These are phyloP conservation scores for Myotis pilosus DNA, from an alignment of 2,797 vertebrate genomes.

Conservation along the genomic window DNA sequence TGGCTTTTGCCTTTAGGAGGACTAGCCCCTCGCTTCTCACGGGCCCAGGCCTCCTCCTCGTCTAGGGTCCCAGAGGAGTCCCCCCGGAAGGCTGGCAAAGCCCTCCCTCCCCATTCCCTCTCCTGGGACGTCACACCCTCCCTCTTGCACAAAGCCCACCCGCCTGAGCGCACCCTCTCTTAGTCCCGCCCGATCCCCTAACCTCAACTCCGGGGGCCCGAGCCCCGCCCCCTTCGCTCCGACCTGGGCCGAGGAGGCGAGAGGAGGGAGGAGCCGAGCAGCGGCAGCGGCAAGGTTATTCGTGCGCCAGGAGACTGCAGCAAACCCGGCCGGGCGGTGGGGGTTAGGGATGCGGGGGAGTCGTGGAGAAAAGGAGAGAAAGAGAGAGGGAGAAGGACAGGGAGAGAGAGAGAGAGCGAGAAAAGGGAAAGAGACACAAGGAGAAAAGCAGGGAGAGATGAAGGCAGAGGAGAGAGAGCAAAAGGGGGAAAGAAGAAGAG, in stretches of 20 bases:
- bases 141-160: not conserved
- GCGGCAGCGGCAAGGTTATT: constrained; percentile 70
- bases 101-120: not conserved
- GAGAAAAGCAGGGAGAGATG: not conserved
- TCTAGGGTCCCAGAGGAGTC: not conserved
- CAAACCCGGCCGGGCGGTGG: constrained; percentile 28
- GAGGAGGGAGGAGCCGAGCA: not conserved
- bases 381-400: not conserved
- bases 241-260: not conserved
- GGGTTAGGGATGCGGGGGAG: not conserved
- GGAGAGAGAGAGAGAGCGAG: too few species aligned
- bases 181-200: not conserved
- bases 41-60: not conserved
- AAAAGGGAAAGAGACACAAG: too few species aligned
- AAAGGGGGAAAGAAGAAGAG: not conserved
- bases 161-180: not conserved
- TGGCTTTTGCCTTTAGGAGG: not conserved
- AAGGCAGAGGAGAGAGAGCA: not conserved
- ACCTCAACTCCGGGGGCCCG: fast-evolving
- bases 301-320: constrained; percentile 76
- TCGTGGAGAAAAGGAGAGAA: not conserved
- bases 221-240: not conserved
- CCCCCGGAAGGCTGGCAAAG: not conserved
- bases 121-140: not conserved
- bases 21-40: not conserved